Evolutionary conservation across 2,797 vertebrate genomes (phyloP).

Genomic region (Bothrops alternatus): DNA sequence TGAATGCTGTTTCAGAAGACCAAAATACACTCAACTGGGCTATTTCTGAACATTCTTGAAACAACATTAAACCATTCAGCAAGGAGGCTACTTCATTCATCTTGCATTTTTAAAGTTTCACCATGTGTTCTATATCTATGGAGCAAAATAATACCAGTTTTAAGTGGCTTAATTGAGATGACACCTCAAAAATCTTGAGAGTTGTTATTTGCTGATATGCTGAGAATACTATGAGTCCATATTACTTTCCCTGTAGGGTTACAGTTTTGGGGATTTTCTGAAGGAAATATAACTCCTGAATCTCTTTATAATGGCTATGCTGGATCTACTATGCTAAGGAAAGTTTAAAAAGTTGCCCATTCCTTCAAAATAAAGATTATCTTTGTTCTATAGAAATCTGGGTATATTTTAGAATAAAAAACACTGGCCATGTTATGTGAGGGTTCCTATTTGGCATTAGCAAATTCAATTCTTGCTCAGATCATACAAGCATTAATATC

Average conservation of each 20-base stretch:
- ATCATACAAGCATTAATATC: not conserved
- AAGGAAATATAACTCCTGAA: not conserved
- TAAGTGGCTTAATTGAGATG: not conserved
- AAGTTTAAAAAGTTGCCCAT: not conserved
- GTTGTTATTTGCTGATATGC: not conserved
- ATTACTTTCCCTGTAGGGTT: not conserved
- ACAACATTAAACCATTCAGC: not conserved
- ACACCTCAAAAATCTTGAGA: not conserved
- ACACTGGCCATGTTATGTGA: not conserved
- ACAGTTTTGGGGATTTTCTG: not conserved
- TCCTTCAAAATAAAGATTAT: not conserved
- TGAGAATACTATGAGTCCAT: no score
- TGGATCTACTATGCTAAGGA: not conserved
- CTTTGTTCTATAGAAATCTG: not conserved
- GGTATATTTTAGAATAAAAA: not conserved
- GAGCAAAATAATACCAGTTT: not conserved
- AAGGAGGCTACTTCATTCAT: not conserved
- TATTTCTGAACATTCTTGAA: not conserved
- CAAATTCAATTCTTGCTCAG: not conserved
- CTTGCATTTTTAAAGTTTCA: slow-evolving; percentile 1
- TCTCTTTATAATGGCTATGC: not conserved
- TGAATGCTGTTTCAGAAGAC: not conserved
- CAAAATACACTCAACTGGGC: not conserved
- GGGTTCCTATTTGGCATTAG: not conserved
- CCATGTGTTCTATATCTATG: not conserved